Conservation (phyloP, 2,797 vertebrate genomes). For the Chaenodraco wilsoni region DNA sequence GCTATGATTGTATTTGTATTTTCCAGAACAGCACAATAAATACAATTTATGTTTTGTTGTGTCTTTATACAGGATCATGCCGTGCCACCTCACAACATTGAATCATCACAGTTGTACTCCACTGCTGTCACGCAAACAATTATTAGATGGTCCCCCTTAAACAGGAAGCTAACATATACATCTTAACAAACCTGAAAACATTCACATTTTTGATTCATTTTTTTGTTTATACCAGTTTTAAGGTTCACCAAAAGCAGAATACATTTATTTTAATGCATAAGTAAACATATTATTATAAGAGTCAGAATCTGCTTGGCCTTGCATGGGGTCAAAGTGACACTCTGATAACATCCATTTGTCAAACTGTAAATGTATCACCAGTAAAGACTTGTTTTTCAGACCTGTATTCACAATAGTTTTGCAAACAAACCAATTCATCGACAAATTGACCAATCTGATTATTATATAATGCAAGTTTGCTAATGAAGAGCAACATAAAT, state of each 20-base stretch:
- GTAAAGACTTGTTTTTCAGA: background rate
- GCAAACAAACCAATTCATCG: background rate
- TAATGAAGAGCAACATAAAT: too few relatives aligned
- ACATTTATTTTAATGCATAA: background rate
- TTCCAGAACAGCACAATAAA: background rate
- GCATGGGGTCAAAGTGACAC: background rate
- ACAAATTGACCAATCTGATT: background rate
- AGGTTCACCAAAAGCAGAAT: background rate
- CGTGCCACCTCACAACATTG: background rate
- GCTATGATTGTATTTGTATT: background rate
- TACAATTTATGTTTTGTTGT: background rate
- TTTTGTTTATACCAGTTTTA: background rate
- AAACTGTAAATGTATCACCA: background rate
- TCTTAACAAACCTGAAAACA: background rate
- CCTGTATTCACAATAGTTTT: background rate
- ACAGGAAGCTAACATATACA: constrained; percentile 7
- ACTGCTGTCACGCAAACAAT: constrained; percentile 5
- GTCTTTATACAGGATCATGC: background rate
- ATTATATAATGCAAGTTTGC: too few relatives aligned
- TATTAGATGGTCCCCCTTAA: background rate
- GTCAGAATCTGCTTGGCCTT: background rate
- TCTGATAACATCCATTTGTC: background rate
- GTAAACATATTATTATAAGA: background rate
- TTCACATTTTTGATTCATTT: background rate
- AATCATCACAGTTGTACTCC: constrained; percentile 11